Percentiles rank a stretch among this genome's conserved stretches.
phyloP scores from a whole-genome alignment of 2,797 vertebrate species.

The Australoheros facetus region DNA sequence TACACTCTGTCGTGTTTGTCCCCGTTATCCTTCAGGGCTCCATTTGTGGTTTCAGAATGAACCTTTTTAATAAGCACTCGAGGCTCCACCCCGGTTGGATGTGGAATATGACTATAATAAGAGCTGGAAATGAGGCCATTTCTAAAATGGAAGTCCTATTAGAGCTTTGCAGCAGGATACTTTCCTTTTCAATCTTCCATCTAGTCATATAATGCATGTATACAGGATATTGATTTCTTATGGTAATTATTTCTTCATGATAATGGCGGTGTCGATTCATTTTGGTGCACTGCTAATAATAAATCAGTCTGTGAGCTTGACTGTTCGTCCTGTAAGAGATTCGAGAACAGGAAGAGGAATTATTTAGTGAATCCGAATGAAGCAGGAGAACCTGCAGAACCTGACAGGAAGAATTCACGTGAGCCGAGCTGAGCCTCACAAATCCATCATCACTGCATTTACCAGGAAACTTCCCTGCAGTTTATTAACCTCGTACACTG shows the following conservation, averaged over 20 bases:
- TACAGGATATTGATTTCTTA: constrained; percentile 51
- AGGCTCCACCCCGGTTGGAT: constrained; percentile 36
- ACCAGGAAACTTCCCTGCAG: background rate
- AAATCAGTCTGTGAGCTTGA: constrained; percentile 19
- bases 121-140: constrained; percentile 49
- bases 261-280: constrained; percentile 38
- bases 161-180: constrained; percentile 40
- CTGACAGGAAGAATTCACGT: fast-evolving
- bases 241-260: constrained; percentile 44
- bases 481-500: background rate
- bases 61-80: constrained; percentile 61
- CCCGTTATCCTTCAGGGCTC: constrained; percentile 36
- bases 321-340: background rate
- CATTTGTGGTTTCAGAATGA: constrained; percentile 58
- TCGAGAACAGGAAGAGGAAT: background rate
- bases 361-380: background rate
- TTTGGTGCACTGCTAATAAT: constrained; percentile 38
- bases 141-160: constrained; percentile 45
- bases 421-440: background rate
- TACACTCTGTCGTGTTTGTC: constrained; percentile 43
- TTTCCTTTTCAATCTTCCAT: constrained; percentile 55
- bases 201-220: constrained; percentile 26
- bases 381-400: background rate
- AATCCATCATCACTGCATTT: background rate
- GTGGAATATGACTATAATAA: constrained; percentile 45